These are phyloP conservation scores for Kryptolebias marmoratus DNA, from an alignment of 2,113 vertebrate species.

Conservation along the genomic window DNA sequence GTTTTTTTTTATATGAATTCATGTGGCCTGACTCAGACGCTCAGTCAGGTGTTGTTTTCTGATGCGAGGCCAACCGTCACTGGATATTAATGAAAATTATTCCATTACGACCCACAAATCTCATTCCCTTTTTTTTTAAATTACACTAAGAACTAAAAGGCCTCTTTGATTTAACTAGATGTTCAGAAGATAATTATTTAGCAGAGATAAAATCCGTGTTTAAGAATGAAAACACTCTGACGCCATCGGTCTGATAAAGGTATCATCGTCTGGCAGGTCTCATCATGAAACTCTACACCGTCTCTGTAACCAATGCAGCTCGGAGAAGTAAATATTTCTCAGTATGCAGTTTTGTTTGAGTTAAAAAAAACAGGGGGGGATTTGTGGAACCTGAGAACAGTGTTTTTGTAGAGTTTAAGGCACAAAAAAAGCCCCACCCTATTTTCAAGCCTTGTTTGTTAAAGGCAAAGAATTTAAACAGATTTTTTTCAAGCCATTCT, in stretches of 20 bases:
- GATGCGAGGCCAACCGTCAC: constrained; percentile 47
- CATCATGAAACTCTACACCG: constrained; percentile 58
- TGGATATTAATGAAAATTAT: constrained; percentile 52
- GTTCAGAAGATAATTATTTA: constrained; percentile 11
- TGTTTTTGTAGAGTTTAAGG: background rate
- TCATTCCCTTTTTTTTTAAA: constrained; percentile 1
- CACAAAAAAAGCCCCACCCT: background rate
- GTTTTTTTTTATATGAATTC: constrained; percentile 55
- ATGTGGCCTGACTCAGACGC: constrained; percentile 55
- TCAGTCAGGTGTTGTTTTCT: constrained; percentile 61
- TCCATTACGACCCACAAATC: constrained; percentile 32
- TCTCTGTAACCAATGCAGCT: constrained; percentile 29
- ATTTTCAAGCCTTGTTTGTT: background rate
- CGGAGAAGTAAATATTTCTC: constrained; percentile 38
- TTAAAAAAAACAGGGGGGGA: background rate
- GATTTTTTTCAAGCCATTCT: no score
- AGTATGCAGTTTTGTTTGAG: background rate
- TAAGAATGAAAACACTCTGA: constrained; percentile 30
- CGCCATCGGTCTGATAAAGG: constrained; percentile 42
- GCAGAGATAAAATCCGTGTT: constrained; percentile 11
- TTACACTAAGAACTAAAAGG: background rate
- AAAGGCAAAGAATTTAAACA: background rate
- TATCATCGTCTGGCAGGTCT: constrained; percentile 39
- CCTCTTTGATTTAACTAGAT: constrained; percentile 16
- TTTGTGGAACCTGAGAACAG: constrained; percentile 1